Conservation (phyloP, 2,797 vertebrate genomes). For the Mastacembelus armatus region DNA sequence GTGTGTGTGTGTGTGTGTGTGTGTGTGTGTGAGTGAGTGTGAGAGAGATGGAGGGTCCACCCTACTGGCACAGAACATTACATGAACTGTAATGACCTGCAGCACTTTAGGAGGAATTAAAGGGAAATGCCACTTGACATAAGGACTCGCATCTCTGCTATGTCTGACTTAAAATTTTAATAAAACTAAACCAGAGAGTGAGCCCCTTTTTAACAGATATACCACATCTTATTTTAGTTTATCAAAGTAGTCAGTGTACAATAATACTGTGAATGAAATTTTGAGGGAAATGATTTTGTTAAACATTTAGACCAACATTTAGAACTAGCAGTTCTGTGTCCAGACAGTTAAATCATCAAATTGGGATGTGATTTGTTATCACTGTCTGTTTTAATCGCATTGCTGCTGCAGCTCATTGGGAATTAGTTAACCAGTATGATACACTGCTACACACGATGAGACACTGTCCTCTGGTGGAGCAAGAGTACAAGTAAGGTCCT, state of each 20-base stretch:
- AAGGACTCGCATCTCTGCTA: slow-evolving; percentile 1
- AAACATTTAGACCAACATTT: too few relatives aligned
- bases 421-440: not conserved
- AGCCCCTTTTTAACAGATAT: not conserved
- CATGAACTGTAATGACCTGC: slow-evolving; percentile 45
- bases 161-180: not conserved
- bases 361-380: too few relatives aligned
- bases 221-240: not conserved
- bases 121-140: slow-evolving; percentile 4
- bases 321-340: too few relatives aligned
- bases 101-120: not conserved
- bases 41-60: slow-evolving; percentile 43
- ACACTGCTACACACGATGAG: not conserved
- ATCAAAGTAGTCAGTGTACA: too few relatives aligned
- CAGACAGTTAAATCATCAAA: too few relatives aligned
- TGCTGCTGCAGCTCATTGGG: not conserved
- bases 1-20: slow-evolving; percentile 12
- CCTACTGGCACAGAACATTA: not conserved
- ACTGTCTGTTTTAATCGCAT: too few relatives aligned
- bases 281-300: too few relatives aligned
- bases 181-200: not conserved
- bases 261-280: too few relatives aligned
- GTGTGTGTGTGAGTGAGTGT: not conserved
- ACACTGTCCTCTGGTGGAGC: slow-evolving; percentile 51
- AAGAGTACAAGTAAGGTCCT: too few relatives aligned